Evolutionary conservation across 2,888 invertebrate species (phyloP), one percentile per base, ranked within the genome.

Genomic region (Ceraclea dissimilis): DNA sequence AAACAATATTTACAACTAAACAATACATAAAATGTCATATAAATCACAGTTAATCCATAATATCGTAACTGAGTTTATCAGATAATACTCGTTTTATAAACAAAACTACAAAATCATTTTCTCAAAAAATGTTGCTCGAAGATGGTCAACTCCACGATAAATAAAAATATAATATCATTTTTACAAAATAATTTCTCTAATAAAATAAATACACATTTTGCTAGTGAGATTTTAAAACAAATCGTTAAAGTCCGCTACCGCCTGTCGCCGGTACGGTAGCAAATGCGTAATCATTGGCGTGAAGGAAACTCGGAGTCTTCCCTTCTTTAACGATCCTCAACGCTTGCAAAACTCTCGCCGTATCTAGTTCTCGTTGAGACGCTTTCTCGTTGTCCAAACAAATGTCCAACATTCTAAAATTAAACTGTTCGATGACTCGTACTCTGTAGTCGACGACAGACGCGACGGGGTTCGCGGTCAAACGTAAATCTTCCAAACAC

Each of bases 401-500:
- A 34, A 97, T 84, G 69, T 94, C 90, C 13, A 81, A 75, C 64
- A 92, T 90, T 61, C 94, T 80, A 48, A 84, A 82, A 50, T 89
- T 88, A 68, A 97, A 95, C 64, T 89, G 83, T 65, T 93, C 90
- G 63, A 97, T 76, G 2, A 94, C 90, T 67, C 91, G 90, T 0
- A 93, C 87, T 65, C 97, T 81, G 68, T 95, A 97, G 74, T 97
- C 96, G 67, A 88, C 83, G 53, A 85, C 80, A 1, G 87, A 74
- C 0, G 94, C 90, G 0, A 97, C 87, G 16, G 90, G 90, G 75
- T 97, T 97, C 0, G 93, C 94, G 0, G 88, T 89, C 48, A 97
- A 74, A 67, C 86, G 81, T n/a, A 97, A 73, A 70, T 86, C 84
- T 69, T 94, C 94, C 53, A 98, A 72, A 67, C 92, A 89, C 0